Evolutionary conservation across 2,797 vertebrate genomes (phyloP).

Genomic region (Tapirus indicus): DNA sequence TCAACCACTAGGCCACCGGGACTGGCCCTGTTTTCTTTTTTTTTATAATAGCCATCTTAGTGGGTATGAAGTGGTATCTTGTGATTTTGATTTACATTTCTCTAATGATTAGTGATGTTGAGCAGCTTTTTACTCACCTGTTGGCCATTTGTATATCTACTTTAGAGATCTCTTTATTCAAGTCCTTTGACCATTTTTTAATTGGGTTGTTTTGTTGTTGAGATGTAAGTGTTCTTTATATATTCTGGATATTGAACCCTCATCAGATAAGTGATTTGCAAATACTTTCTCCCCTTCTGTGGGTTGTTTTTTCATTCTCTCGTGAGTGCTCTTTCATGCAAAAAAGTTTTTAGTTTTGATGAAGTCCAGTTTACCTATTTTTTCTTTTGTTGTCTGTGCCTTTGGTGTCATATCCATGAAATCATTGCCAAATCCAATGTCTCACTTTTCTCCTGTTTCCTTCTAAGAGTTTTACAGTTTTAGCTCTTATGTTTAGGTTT

Average conservation of each 20-base stretch:
- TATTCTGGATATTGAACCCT: not conserved
- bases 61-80: no score
- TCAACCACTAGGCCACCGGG: no score
- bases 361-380: not conserved
- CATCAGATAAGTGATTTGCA: not conserved
- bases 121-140: no score
- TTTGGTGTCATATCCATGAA: not conserved
- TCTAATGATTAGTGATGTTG: no score
- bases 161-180: no score
- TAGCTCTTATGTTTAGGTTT: no score
- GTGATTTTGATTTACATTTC: no score
- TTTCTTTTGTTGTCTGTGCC: not conserved
- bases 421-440: not conserved
- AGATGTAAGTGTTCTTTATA: not conserved
- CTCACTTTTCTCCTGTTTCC: no score
- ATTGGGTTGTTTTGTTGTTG: not conserved
- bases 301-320: not conserved
- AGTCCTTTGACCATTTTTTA: not conserved
- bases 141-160: no score
- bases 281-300: not conserved
- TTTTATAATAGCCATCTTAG: no score
- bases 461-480: no score
- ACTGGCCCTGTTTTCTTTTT: no score
- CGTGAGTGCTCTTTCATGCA: not conserved
- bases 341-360: not conserved